Base-by-base conservation (phyloP, 2,888 invertebrate genomes). In the Metallyticus violacea region DNA sequence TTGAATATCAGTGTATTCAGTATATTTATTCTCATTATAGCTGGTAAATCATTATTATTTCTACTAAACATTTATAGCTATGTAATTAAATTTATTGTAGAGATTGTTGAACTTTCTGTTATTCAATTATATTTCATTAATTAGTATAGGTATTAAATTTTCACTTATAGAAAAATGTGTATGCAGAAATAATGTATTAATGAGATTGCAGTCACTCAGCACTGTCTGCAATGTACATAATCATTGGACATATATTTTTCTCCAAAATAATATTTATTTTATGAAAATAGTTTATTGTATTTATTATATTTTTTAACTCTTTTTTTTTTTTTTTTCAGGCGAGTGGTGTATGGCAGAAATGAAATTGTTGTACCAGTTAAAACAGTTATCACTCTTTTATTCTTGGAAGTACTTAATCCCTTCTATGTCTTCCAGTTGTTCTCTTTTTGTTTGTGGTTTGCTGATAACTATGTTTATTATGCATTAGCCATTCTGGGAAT, bases 371-470 rank as follows among this genome's bases (percentile, higher is more conserved):
- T 98, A 77, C 96, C 96, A 5, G 95, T 97, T 83, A 95, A 95
- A 90, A 94, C 95, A 83, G 93, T 97, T 80, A 90, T 95, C 87
- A 95, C 95, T 0, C 93, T 98, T 22, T 92, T 97, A 0, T 94
- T 96, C 77, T 92, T 97, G 88, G 97, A 98, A 92, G 96, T 97
- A 76, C 94, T 99, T 89, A 98, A 98, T 92, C 98, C 99, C 4
- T 99, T 98, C 93, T 99, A 99, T 93, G 96, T 98, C 90, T 99
- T 99, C 93, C 99, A 99, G 94, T 91, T 98, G 89, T 97, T 97
- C 92, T 98, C 98, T 81, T 97, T 97, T 88, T 93, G 94, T 9
- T 94, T 99, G 85, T 99, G 99, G 99, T 94, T 97, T 87, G 93
- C 95, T 6, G 98, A 99, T 90, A 95, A 97, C 88, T 99, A 99